phyloP scores from a whole-genome alignment of 2,888 invertebrate genomes.

The Portevinia maculata region DNA sequence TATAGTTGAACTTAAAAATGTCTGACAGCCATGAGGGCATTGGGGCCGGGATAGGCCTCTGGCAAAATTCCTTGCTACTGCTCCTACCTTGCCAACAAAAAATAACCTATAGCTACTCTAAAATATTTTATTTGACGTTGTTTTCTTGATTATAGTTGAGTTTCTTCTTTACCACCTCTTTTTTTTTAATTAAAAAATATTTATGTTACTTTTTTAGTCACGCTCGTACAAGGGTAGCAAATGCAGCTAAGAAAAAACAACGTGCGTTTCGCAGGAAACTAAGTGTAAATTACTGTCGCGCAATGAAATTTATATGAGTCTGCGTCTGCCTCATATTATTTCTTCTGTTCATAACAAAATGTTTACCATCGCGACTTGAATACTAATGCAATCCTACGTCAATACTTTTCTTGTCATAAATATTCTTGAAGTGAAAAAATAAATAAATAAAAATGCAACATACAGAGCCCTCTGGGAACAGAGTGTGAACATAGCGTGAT shows the following conservation, averaged over 20 bases:
- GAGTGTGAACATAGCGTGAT: constrained; percentile 45
- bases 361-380: constrained; percentile 25
- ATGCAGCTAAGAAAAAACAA: constrained; percentile 9
- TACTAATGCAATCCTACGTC: constrained; percentile 34
- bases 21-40: too few species aligned
- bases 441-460: constrained; percentile 17
- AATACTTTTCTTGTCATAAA: neutral
- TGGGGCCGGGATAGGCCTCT: too few species aligned
- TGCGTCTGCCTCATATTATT: neutral
- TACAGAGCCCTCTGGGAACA: constrained; percentile 42
- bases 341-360: constrained; percentile 1
- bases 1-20: too few species aligned
- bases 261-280: constrained; percentile 10
- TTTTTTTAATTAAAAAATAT: constrained; percentile 16
- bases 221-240: constrained; percentile 26
- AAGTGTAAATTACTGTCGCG: constrained; percentile 58
- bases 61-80: too few species aligned
- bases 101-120: too few species aligned
- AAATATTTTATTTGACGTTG: neutral
- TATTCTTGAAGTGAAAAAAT: neutral
- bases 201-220: constrained; percentile 24
- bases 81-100: too few species aligned
- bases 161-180: constrained; percentile 5
- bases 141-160: constrained; percentile 10
- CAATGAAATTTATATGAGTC: constrained; percentile 41